Evolutionary conservation across 2,888 invertebrate genomes (phyloP), one percentile per base, ranked within the genome.

Genomic region (Seladonia tumulorum): DNA sequence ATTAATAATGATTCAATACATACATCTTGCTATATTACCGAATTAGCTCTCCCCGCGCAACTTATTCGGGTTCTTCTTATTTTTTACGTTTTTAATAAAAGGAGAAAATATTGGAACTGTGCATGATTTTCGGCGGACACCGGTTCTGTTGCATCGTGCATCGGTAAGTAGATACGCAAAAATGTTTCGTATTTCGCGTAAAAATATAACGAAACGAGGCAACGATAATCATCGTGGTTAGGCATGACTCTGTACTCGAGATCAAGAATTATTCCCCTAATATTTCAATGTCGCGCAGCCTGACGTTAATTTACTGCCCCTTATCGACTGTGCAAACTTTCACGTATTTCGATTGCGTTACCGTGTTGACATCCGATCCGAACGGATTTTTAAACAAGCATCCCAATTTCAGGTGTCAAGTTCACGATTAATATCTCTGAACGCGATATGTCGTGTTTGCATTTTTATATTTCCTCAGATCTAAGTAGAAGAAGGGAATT

Each of bases 271-370:
- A 76, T 5, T 18, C 42, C 35, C 35, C 47, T 25, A 68, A 73
- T 86, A 53, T 85, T 76, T 85, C 73, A 81, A 29, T n/a, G 45
- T 29, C 57, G 18, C 14, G 29, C 16, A 53, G 25, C 2, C 35
- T 42, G 76, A 76, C 70, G 12, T 0, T n/a, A n/a, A 16, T 79
- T 82, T 85, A 79, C 79, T 74, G 18, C 57, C 29, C 47, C 63
- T 85, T 86, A 85, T 86, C 86, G 73, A 63, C 66, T 75, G n/a
- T 10, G 29, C 57, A 73, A 68, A 76, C n/a, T 47, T 45, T 66
- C 45, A 39, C 5, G 10, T 39, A 25, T 47, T n/a, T 77, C 68
- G 57, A 8, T 14, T n/a, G 35, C n/a, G 49, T 29, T 49, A 35
- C 49, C 60, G 29, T 16, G 29, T 45, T 18, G 22, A 47, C 7